Conservation (phyloP, 2,797 vertebrate species). For the Phrynocephalus forsythii region DNA sequence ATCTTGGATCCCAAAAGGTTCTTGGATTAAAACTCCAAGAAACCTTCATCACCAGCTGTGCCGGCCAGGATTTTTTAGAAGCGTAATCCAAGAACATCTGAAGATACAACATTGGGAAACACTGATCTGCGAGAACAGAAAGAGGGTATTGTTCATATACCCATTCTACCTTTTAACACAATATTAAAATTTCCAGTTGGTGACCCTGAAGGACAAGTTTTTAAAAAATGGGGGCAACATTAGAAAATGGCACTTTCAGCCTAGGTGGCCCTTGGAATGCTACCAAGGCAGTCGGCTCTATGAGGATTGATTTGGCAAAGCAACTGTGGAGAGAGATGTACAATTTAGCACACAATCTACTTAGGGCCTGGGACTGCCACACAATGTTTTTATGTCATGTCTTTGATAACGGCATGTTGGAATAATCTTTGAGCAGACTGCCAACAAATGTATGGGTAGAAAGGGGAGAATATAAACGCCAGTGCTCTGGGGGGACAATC, state of each 20-base stretch:
- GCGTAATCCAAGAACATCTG: too few species aligned
- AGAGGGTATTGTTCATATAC: not conserved
- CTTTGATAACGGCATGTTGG: not conserved
- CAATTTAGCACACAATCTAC: not conserved
- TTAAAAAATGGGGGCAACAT: not conserved
- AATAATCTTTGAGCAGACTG: slow-evolving; percentile 4
- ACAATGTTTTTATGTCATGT: not conserved
- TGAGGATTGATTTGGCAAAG: too few species aligned
- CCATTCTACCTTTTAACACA: not conserved
- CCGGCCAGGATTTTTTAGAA: too few species aligned
- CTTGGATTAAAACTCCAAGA: too few species aligned
- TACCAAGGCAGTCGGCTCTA: not conserved
- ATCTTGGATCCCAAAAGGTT: too few species aligned
- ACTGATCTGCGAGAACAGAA: too few species aligned
- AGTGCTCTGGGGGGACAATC: not conserved
- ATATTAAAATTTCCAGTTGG: not conserved
- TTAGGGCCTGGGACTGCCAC: not conserved
- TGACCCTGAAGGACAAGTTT: not conserved
- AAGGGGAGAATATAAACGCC: slow-evolving; percentile 11
- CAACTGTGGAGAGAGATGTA: not conserved
- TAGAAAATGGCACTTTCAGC: not conserved
- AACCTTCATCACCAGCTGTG: too few species aligned
- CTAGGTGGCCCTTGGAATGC: not conserved
- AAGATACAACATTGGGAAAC: too few species aligned
- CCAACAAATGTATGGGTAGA: not conserved